Evolutionary conservation across 2,888 invertebrate species (phyloP).

Genomic region (Stenchaetothrips biformis): DNA sequence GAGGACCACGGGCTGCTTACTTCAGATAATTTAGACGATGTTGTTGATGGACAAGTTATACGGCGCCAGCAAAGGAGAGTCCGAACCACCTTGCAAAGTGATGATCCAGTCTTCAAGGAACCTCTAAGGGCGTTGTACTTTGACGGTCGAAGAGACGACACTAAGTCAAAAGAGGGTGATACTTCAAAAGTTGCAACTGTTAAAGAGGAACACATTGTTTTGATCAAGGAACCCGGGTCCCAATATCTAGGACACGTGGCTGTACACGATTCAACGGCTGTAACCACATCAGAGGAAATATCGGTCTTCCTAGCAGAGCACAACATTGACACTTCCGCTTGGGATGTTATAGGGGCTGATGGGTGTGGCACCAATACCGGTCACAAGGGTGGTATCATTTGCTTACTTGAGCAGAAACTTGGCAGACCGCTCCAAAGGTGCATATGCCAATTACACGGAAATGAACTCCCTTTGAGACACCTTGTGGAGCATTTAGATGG

Average conservation of each 20-base stretch:
- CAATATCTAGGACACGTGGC: not conserved
- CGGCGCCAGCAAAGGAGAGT: not conserved
- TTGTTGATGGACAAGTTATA: not conserved
- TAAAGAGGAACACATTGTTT: not conserved
- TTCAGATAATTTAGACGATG: not conserved
- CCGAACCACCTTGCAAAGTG: not conserved
- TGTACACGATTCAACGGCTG: not conserved
- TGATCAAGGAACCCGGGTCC: not conserved
- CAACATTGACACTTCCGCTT: not conserved
- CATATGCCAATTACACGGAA: constrained; percentile 26
- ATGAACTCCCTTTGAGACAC: constrained; percentile 26
- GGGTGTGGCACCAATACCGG: constrained; percentile 4
- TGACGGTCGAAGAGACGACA: not conserved
- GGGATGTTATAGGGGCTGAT: not conserved
- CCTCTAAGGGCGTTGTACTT: not conserved
- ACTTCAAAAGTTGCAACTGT: not conserved
- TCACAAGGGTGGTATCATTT: not conserved
- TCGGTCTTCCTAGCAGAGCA: not conserved
- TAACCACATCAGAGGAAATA: not conserved
- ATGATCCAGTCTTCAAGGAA: not conserved
- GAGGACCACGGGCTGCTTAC: too few relatives aligned
- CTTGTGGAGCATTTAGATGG: constrained; percentile 13
- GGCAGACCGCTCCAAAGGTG: not conserved
- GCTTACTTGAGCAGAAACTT: not conserved
- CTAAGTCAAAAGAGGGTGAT: not conserved